A percentile compares a stretch with the other conserved stretches of the same genome.
Conservation (phyloP, 2,113 vertebrate genomes). For the Myiozetetes cayanensis region DNA sequence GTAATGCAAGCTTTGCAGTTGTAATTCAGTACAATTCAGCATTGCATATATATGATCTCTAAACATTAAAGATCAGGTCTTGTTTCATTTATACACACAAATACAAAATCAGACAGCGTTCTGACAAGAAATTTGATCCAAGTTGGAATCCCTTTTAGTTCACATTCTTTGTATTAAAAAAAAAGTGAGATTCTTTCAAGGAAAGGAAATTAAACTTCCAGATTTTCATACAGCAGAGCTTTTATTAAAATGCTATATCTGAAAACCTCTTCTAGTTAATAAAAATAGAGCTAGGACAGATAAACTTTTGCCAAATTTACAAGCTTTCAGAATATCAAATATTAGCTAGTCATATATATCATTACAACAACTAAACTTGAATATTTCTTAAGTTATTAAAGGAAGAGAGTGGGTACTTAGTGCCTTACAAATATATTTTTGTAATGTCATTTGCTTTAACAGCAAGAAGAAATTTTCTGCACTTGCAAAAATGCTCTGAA, state of each 20-base stretch:
- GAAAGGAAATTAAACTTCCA: neutral
- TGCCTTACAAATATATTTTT: neutral
- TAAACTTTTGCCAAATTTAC: neutral
- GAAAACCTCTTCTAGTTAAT: neutral
- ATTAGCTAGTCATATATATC: neutral
- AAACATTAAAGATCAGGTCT: neutral
- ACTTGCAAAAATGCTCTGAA: neutral
- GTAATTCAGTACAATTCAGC: neutral
- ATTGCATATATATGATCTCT: neutral
- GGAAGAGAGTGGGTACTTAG: neutral
- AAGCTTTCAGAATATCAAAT: neutral
- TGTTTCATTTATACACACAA: neutral
- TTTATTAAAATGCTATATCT: neutral
- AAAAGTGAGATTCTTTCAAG: neutral
- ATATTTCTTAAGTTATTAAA: neutral
- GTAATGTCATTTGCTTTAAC: neutral
- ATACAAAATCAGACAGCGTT: fast-evolving
- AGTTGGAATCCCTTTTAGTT: neutral
- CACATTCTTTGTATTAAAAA: neutral
- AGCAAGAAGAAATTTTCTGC: neutral
- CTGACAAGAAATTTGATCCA: neutral
- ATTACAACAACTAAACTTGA: neutral
- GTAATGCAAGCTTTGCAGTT: neutral
- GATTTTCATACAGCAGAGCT: neutral
- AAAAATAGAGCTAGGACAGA: neutral